phyloP scores from a whole-genome alignment of 2,888 invertebrate species.

The Eupithecia centaureata region DNA sequence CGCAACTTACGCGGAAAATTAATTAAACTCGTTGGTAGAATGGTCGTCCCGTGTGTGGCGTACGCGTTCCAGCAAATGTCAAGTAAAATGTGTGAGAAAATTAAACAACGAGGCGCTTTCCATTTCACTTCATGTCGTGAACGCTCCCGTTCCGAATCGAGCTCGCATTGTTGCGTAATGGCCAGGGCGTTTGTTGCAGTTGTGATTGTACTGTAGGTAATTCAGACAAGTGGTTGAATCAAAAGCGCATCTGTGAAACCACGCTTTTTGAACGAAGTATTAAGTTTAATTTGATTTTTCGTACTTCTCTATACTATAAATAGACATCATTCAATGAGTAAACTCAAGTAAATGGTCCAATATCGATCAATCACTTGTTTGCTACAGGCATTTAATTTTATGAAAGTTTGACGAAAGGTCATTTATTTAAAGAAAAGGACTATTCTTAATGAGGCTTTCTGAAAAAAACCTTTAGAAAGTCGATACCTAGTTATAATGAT shows the following conservation, averaged over 20 bases:
- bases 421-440: constrained; percentile 5
- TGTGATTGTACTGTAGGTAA: constrained; percentile 27
- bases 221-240: constrained; percentile 28
- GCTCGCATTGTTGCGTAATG: constrained; percentile 31
- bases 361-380: constrained; percentile 6
- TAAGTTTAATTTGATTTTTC: not conserved
- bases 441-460: not conserved
- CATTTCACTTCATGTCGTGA: constrained; percentile 57
- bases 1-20: constrained; percentile 42
- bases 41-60: constrained; percentile 39
- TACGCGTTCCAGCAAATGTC: constrained; percentile 28
- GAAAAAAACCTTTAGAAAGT: not conserved
- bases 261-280: too few species aligned
- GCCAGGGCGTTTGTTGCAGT: constrained; percentile 18
- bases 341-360: not conserved
- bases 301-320: not conserved
- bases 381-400: not conserved
- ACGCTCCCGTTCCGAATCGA: constrained; percentile 27
- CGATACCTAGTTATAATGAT: not conserved
- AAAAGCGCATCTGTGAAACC: constrained; percentile 21
- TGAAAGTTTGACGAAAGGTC: constrained; percentile 4
- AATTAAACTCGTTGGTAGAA: constrained; percentile 41
- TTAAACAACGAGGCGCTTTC: constrained; percentile 67
- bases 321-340: not conserved
- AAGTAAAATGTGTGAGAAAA: constrained; percentile 65